phyloP scores from a whole-genome alignment of 2,888 invertebrate species.

The Cynaeus angustus region DNA sequence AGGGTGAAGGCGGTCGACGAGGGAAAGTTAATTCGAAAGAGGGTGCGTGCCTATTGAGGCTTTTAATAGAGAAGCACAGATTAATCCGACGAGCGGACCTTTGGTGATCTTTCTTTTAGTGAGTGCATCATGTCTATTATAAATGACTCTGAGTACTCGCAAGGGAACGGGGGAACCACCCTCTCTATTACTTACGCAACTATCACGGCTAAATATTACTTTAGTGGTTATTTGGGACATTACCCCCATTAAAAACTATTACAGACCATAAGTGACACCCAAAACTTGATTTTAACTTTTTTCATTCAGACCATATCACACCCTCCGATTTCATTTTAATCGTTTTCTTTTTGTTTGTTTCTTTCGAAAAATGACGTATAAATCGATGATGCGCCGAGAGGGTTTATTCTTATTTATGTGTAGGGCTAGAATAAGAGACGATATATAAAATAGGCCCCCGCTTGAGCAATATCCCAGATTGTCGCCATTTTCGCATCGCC shows the following conservation, averaged over 20 bases:
- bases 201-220: slow-evolving; percentile 46
- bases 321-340: no score
- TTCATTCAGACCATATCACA: no score
- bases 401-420: slow-evolving; percentile 49
- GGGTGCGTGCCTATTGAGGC: slow-evolving; percentile 68
- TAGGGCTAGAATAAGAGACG: slow-evolving; percentile 49
- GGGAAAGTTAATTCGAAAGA: slow-evolving; percentile 50
- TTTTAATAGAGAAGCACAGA: slow-evolving; percentile 70
- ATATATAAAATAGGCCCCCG: slow-evolving; percentile 62
- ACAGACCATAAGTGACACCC: no score
- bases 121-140: slow-evolving; percentile 66
- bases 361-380: slow-evolving; percentile 28
- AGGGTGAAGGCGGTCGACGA: slow-evolving; percentile 28
- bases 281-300: no score
- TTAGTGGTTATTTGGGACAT: slow-evolving; percentile 44
- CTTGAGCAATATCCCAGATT: slow-evolving; percentile 70
- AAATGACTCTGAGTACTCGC: slow-evolving; percentile 63
- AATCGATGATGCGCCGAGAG: slow-evolving; percentile 26
- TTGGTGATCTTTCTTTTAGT: slow-evolving; percentile 69
- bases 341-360: no score
- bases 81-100: slow-evolving; percentile 68
- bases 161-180: slow-evolving; percentile 54
- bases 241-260: slow-evolving; percentile 13
- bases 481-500: slow-evolving; percentile 68
- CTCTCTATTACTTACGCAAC: slow-evolving; percentile 51